Evolutionary conservation across 2,888 invertebrate species (phyloP), one percentile per base, ranked within the genome.

Genomic region (Chaetogeoica ovagalla): DNA sequence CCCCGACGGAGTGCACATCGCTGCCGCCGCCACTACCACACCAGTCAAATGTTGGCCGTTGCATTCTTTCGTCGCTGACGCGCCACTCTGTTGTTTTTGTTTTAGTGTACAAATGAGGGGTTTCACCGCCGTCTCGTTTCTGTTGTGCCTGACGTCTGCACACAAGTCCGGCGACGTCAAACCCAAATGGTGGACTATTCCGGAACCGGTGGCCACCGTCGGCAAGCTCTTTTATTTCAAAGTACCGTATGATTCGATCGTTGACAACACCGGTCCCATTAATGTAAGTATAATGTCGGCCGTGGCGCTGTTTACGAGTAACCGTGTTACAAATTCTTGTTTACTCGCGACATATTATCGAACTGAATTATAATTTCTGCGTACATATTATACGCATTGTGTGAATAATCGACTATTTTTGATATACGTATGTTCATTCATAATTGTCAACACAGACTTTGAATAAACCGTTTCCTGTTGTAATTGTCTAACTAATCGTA

Each of bases 141-240:
- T 63, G 7, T 43, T 52, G 55, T 70, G 79, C 21, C 23, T 79
- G 79, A 43, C 79, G 63, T 79, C 55, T 13, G 79, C 79, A 13
- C 79, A 79, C 63, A 79, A 71, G 79, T 72, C 84, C 82, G 82
- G 84, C 85, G 82, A 85, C 85, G 81, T 82, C 43, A 84, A 86
- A 62, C 85, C 84, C 83, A 86, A 86, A 83, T 85, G 86, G 71
- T 87, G 87, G 86, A 88, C 87, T 39, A 85, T 91, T 82, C 90
- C 91, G 75, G 91, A 92, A 85, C 89, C 90, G 82, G 89, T 90
- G 83, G 91, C 92, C 84, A 89, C 89, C 83, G 90, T 91, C 30
- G 94, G 94, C 68, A 91, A 91, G 85, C 87, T 92, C 82, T 93
- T 94, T 87, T 90, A 90, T 83, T 89, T 92, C 86, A 90, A 89